Percentiles rank a stretch among this genome's conserved stretches.
Conservation (phyloP, 2,797 vertebrate genomes). For the Furcifer pardalis region DNA sequence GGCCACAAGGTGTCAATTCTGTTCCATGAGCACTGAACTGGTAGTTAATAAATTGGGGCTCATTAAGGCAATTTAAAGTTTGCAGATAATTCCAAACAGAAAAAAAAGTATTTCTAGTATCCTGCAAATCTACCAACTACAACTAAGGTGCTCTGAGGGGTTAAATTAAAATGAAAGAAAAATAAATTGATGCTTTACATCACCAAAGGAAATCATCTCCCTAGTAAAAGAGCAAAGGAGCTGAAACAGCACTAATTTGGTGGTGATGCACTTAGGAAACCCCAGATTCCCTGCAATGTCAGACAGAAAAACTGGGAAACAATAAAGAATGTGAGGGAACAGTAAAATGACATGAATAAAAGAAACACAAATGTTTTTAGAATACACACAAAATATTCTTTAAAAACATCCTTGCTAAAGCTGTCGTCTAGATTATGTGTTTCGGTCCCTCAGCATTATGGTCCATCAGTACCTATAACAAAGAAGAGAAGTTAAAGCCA, state of each 20-base stretch:
- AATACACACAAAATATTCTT: conserved; percentile 67
- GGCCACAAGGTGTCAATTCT: conserved; percentile 66
- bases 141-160: conserved; percentile 60
- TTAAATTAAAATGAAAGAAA: conserved; percentile 21
- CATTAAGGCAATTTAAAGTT: conserved; percentile 81
- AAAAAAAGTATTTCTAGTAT: conserved; percentile 61
- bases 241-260: conserved; percentile 64
- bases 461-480: conserved; percentile 79
- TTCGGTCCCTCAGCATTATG: conserved; percentile 73
- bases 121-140: conserved; percentile 62
- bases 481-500: conserved; percentile 53
- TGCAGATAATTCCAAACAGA: conserved; percentile 73
- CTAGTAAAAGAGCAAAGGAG: conserved; percentile 56
- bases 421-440: conserved; percentile 69
- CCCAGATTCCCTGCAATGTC: conserved; percentile 66
- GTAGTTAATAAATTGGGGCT: conserved; percentile 76
- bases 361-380: conserved; percentile 59
- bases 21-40: conserved; percentile 69
- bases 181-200: conserved; percentile 47
- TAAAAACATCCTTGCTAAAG: conserved; percentile 78
- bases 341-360: conserved; percentile 68
- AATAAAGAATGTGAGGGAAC: conserved; percentile 48
- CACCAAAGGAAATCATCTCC: conserved; percentile 57
- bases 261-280: conserved; percentile 70
- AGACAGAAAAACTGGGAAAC: conserved; percentile 47